These are phyloP conservation scores for Paracanthobrama guichenoti DNA, from an alignment of 2,113 vertebrate genomes.

Conservation along the genomic window DNA sequence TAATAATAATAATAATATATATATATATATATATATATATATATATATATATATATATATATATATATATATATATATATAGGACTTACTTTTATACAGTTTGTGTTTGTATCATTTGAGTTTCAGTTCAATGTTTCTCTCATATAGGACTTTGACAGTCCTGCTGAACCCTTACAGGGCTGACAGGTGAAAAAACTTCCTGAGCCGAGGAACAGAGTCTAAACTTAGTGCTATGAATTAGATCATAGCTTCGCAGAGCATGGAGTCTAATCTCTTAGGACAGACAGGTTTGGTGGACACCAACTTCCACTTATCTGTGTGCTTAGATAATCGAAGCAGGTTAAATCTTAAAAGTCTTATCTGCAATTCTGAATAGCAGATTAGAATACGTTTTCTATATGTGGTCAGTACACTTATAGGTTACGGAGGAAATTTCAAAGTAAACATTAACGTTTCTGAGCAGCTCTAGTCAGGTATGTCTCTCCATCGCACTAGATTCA, in stretches of 20 bases:
- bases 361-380: neutral
- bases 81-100: neutral
- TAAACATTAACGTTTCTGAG: neutral
- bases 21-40: no score
- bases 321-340: neutral
- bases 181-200: neutral
- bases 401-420: neutral
- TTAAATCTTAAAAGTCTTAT: neutral
- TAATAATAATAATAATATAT: no score
- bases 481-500: slow-evolving; percentile 34
- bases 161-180: neutral
- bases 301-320: neutral
- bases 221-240: slow-evolving; percentile 13
- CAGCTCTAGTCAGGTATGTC: neutral
- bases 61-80: no score
- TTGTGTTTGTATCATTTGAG: neutral
- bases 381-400: neutral
- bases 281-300: neutral
- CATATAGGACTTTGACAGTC: neutral
- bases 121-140: neutral
- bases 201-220: slow-evolving; percentile 2
- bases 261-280: neutral
- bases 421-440: neutral
- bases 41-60: no score
- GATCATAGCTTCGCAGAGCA: neutral